A percentile compares a stretch with the other conserved stretches of the same genome.
These are phyloP conservation scores for Rotaria macrura DNA, from an alignment of 2,888 invertebrate species.

Conservation along the genomic window DNA sequence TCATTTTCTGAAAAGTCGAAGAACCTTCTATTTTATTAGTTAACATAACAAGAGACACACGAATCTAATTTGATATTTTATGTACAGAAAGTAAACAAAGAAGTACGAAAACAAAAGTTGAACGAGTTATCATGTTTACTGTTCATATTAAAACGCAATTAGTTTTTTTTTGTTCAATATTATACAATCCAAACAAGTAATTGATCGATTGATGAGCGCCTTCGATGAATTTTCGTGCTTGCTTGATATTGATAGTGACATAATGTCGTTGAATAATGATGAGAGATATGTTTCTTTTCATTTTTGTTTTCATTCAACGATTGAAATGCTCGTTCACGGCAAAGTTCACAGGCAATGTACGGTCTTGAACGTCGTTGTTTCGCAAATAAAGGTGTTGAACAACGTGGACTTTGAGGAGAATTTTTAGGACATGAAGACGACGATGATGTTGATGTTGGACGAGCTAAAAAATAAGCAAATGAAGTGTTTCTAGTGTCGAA, in stretches of 20 bases:
- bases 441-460: neutral
- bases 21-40: neutral
- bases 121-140: neutral
- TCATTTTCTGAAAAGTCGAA: too few relatives aligned
- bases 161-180: neutral
- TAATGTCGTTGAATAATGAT: neutral
- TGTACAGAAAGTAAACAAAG: neutral
- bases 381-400: neutral
- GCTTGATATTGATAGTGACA: neutral
- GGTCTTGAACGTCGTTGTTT: neutral
- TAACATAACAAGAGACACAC: neutral
- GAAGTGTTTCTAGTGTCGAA: neutral
- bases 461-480: neutral
- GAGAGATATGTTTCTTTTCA: neutral
- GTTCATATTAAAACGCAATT: neutral
- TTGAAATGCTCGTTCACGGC: neutral
- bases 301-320: neutral
- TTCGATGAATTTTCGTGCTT: neutral
- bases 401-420: neutral
- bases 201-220: neutral
- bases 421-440: neutral
- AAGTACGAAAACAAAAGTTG: neutral
- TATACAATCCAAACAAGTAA: slow-evolving; percentile 10
- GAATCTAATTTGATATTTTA: neutral
- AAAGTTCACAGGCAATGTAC: neutral